A percentile compares a stretch with the other conserved stretches of the same genome.
Conservation (phyloP, 2,113 vertebrate genomes). For the Ptilorrhoa leucosticta region DNA sequence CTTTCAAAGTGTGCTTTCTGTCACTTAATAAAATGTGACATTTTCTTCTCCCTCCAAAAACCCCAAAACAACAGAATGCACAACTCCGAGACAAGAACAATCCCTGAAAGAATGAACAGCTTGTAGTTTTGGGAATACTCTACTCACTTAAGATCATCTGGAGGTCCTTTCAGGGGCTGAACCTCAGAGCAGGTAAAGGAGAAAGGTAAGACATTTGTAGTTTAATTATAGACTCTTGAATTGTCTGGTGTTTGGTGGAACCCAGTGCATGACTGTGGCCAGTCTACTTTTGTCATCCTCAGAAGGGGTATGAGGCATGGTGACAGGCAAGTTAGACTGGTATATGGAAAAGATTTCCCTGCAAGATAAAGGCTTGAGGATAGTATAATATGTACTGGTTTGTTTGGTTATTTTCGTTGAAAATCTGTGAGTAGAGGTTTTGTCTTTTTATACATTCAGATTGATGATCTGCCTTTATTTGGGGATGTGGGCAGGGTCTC, state of each 20-base stretch:
- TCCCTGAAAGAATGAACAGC: not conserved
- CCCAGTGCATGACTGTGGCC: not conserved
- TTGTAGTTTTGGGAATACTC: not conserved
- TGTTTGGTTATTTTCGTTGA: not conserved
- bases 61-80: not conserved
- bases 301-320: not conserved
- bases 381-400: not conserved
- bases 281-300: not conserved
- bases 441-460: not conserved
- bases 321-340: not conserved
- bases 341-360: not conserved
- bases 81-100: not conserved
- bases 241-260: not conserved
- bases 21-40: not conserved
- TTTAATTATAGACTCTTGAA: not conserved
- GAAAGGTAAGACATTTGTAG: not conserved
- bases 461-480: not conserved
- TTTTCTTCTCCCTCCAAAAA: not conserved
- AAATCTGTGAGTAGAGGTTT: not conserved
- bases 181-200: not conserved
- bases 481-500: fast-evolving
- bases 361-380: not conserved
- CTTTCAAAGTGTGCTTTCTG: not conserved
- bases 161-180: not conserved
- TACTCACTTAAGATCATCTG: not conserved